phyloP scores from a whole-genome alignment of 2,888 invertebrate species.

The Dorcus hopei region DNA sequence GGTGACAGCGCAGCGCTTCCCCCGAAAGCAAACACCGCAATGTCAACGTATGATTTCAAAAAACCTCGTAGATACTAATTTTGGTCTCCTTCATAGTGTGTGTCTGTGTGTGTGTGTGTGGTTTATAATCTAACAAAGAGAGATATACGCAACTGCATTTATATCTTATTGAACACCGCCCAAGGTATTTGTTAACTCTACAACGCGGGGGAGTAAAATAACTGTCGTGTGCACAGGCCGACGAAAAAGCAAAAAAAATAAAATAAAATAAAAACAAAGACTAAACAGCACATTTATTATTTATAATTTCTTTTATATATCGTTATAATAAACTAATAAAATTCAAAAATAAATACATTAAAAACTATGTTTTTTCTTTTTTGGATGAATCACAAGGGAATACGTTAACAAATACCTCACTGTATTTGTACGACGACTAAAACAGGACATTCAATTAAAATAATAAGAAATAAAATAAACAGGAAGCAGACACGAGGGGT shows the following conservation, averaged over 20 bases:
- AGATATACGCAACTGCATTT: not conserved
- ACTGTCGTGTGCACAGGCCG: too few species aligned
- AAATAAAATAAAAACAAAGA: conserved; percentile 1
- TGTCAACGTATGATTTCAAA: too few species aligned
- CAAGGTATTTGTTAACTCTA: conserved; percentile 7
- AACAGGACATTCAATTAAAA: not conserved
- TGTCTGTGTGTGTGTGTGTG: not conserved
- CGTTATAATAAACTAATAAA: too few species aligned
- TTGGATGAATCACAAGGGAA: conserved; percentile 20
- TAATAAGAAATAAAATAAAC: too few species aligned
- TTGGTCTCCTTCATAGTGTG: too few species aligned
- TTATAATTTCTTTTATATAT: too few species aligned
- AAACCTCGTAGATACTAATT: not conserved
- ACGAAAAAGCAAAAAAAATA: not conserved
- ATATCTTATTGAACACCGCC: not conserved
- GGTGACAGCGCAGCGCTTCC: too few species aligned
- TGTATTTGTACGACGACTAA: conserved; percentile 9
- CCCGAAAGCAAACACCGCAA: too few species aligned
- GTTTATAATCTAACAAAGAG: not conserved
- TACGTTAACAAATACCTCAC: conserved; percentile 28
- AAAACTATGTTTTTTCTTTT: conserved; percentile 6
- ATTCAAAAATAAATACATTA: conserved; percentile 7
- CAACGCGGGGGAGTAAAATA: too few species aligned
- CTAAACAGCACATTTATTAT: conserved; percentile 4
- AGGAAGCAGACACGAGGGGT: not conserved